Conservation (phyloP, 2,113 vertebrate genomes). For the human (Homo sapiens) region GRCh38 chr2:167769001-167769500, state of each 20-base stretch:
- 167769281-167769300: not conserved
- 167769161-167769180: not conserved
- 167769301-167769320: not conserved
- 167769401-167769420: slow-evolving; percentile 10
- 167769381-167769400: not conserved
- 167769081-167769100: not conserved
- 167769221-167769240: not conserved
- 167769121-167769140: not conserved
- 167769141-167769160: not conserved
- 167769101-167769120: not conserved
- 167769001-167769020: slow-evolving; percentile 48
- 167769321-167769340: not conserved
- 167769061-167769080: not conserved
- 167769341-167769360: not conserved
- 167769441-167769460: not conserved
- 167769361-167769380: not conserved
- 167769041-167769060: not conserved
- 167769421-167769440: not conserved
- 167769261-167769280: too few relatives aligned
- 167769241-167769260: not conserved
- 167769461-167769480: not conserved
- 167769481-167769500: not conserved
- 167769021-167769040: not conserved
- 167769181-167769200: not conserved
- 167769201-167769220: not conserved